These are phyloP conservation scores for Florisuga fusca DNA, from an alignment of 2,797 vertebrate genomes.

Conservation along the genomic window DNA sequence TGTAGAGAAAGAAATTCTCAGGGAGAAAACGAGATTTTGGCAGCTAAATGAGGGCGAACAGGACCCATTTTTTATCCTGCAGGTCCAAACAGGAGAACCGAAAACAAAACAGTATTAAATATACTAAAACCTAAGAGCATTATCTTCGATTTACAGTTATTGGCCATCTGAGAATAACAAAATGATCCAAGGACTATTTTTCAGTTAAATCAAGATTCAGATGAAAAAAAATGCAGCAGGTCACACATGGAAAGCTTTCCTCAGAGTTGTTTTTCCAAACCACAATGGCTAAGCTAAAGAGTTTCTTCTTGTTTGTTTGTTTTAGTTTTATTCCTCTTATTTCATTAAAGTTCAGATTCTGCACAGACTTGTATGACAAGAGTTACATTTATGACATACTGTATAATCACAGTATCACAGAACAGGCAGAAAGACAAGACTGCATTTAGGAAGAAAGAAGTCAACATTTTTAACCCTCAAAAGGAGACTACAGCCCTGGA, in stretches of 20 bases:
- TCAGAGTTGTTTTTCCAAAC: neutral
- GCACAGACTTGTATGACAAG: neutral
- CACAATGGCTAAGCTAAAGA: neutral
- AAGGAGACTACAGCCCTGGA: neutral
- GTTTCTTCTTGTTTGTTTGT: neutral
- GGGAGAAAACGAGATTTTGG: neutral
- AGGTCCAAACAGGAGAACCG: neutral
- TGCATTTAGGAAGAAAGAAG: neutral
- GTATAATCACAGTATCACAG: neutral
- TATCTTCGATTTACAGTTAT: neutral
- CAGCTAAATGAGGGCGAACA: neutral
- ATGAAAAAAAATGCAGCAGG: neutral
- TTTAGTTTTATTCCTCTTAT: neutral
- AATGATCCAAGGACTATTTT: neutral
- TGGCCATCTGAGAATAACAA: neutral
- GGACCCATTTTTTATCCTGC: neutral
- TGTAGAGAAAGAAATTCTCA: neutral
- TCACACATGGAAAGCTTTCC: neutral
- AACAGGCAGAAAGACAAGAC: neutral
- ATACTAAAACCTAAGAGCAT: neutral
- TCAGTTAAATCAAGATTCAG: neutral
- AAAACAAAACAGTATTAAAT: neutral
- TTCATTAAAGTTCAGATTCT: neutral
- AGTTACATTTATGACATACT: neutral
- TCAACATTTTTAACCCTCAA: neutral